phyloP scores from a whole-genome alignment of 2,888 invertebrate species.

The Metallyticus violacea region DNA sequence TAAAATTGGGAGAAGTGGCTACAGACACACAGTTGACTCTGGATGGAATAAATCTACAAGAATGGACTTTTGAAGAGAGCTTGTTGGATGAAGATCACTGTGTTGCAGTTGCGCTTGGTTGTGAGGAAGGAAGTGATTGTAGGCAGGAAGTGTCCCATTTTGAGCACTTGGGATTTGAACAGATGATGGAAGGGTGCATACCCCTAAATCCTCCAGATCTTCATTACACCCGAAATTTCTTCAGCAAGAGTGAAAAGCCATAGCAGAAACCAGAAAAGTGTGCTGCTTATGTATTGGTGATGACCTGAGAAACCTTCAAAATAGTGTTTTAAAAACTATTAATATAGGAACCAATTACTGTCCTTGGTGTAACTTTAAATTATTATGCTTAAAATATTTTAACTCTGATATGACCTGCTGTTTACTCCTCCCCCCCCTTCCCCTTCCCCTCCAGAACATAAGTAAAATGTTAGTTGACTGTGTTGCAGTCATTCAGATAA shows the following conservation, averaged over 20 bases:
- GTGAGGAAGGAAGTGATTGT: constrained; percentile 35
- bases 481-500: too few relatives aligned
- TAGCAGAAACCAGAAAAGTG: background rate
- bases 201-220: constrained; percentile 53
- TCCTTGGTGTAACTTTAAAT: too few relatives aligned
- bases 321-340: too few relatives aligned
- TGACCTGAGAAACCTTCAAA: too few relatives aligned
- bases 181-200: constrained; percentile 57
- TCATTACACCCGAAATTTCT: constrained; percentile 56
- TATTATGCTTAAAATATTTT: too few relatives aligned
- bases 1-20: constrained; percentile 48
- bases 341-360: too few relatives aligned
- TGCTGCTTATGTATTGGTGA: background rate
- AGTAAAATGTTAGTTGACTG: too few relatives aligned
- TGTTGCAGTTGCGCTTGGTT: constrained; percentile 68
- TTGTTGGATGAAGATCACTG: constrained; percentile 72
- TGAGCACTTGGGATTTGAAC: constrained; percentile 55
- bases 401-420: too few relatives aligned
- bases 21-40: constrained; percentile 66
- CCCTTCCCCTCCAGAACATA: too few relatives aligned
- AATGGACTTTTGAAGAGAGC: constrained; percentile 84
- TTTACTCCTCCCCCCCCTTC: too few relatives aligned
- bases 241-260: constrained; percentile 54
- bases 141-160: constrained; percentile 45
- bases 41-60: constrained; percentile 53